Base-by-base conservation (phyloP, 2,888 invertebrate genomes). In the Notodonta dromedarius region DNA sequence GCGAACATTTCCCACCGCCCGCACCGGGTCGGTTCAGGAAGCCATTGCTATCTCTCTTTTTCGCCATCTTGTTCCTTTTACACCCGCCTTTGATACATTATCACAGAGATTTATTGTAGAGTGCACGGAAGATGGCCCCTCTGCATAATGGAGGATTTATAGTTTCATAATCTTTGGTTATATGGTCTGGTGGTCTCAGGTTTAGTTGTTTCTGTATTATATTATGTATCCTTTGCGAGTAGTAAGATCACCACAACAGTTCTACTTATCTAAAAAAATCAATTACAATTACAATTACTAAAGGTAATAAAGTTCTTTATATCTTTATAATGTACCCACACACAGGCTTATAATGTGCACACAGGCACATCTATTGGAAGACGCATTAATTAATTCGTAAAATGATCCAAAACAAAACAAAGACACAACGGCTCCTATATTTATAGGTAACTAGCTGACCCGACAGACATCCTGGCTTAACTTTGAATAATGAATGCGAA, bases 11-110 rank as follows among this genome's bases (percentile, higher is more conserved):
- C 67, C 60, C 59, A 62, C 48, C 55, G 58, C 62, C 62, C 61
- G 58, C 24, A 24, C 68, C 60, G 55, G 53, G 57, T 57, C 46
- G 46, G 9, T 70, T 70, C 68, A 70, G 67, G 63, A 76, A 78
- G 60, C 76, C 67, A 73, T 77, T 79, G 75, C 67, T 68, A 70
- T 72, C 66, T 68, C 64, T 66, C 56, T 70, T 65, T n/a, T 70
- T 60, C 66, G 40, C 67, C 48, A 60, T 59, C 68, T 73, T 73
- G 66, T 73, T 69, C 70, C 61, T 77, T 76, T 70, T 73, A 66
- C 67, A 56, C 52, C 62, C 59, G 60, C 57, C 52, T 65, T 70
- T 66, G 64, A 67, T 70, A 65, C 62, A 66, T 62, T 69, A 67
- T 69, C 69, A 68, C 65, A 61, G 63, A 71, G 68, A 78, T 74